Conservation (phyloP, 2,888 invertebrate species). For the Morpho deidamia region DNA sequence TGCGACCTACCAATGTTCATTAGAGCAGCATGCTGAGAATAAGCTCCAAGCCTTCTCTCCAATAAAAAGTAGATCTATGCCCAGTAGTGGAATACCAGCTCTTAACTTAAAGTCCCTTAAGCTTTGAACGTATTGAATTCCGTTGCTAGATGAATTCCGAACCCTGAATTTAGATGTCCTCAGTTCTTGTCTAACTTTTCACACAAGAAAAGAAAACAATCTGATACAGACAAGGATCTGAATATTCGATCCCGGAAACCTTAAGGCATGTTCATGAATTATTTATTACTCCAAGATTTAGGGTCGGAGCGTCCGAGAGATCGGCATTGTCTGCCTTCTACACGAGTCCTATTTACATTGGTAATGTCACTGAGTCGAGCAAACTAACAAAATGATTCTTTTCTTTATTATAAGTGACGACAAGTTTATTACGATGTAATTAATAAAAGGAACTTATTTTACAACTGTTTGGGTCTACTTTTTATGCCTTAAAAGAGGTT, state of each 20-base stretch:
- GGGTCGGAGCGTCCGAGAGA: slow-evolving; percentile 19
- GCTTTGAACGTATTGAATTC: too few species aligned
- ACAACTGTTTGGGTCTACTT: too few species aligned
- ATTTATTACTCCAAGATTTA: slow-evolving; percentile 24
- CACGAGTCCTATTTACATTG: slow-evolving; percentile 13
- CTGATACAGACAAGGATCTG: slow-evolving; percentile 7
- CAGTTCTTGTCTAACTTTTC: neutral
- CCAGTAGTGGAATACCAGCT: too few species aligned
- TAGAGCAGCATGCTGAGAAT: too few species aligned
- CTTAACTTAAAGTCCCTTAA: too few species aligned
- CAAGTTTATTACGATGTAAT: too few species aligned
- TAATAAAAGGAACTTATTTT: too few species aligned
- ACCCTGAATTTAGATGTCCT: neutral
- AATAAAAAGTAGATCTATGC: too few species aligned
- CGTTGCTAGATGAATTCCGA: neutral
- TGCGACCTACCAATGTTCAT: too few species aligned
- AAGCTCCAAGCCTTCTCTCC: too few species aligned
- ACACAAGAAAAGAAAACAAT: slow-evolving; percentile 6
- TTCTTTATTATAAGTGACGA: too few species aligned
- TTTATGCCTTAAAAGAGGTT: too few species aligned
- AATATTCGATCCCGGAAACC: slow-evolving; percentile 17
- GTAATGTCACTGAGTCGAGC: neutral
- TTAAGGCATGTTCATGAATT: slow-evolving; percentile 26
- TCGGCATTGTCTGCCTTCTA: slow-evolving; percentile 6
- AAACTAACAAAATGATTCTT: neutral